Evolutionary conservation across 2,113 vertebrate genomes (phyloP).

Genomic region (Anhinga anhinga): DNA sequence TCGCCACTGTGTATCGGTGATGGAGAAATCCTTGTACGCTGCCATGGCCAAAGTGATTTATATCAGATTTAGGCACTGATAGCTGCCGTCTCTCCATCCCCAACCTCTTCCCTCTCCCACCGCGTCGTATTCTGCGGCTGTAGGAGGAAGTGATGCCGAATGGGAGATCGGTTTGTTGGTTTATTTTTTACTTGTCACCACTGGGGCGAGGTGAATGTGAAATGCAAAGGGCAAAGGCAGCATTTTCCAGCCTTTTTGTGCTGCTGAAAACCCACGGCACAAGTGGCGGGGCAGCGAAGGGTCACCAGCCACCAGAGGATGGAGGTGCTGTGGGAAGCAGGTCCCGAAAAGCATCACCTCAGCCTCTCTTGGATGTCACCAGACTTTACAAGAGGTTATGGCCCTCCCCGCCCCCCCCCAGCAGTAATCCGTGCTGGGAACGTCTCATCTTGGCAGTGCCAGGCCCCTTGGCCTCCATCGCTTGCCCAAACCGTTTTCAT

Average conservation of each 20-base stretch:
- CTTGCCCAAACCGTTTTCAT: neutral
- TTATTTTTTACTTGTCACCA: neutral
- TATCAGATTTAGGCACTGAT: neutral
- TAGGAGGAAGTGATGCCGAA: neutral
- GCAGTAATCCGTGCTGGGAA: neutral
- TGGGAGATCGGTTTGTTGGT: neutral
- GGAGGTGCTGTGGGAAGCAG: neutral
- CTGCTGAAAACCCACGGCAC: neutral
- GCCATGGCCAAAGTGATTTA: rapidly evolving
- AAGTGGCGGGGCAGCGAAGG: neutral
- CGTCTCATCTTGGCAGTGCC: neutral
- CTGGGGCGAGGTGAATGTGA: neutral
- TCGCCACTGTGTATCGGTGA: rapidly evolving
- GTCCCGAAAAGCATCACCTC: neutral
- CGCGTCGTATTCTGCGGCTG: rapidly evolving
- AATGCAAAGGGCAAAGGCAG: neutral
- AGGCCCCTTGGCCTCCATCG: neutral
- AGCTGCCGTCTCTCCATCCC: neutral
- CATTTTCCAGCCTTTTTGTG: neutral
- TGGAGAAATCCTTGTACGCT: rapidly evolving
- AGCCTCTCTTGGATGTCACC: neutral
- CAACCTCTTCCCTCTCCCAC: neutral
- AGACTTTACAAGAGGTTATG: neutral
- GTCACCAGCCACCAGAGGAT: neutral
- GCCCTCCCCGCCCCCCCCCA: too few species aligned